A percentile compares a stretch with the other conserved stretches of the same genome.
Evolutionary conservation across 2,888 invertebrate species (phyloP).

Genomic region (Nipponacmea schrenckii): DNA sequence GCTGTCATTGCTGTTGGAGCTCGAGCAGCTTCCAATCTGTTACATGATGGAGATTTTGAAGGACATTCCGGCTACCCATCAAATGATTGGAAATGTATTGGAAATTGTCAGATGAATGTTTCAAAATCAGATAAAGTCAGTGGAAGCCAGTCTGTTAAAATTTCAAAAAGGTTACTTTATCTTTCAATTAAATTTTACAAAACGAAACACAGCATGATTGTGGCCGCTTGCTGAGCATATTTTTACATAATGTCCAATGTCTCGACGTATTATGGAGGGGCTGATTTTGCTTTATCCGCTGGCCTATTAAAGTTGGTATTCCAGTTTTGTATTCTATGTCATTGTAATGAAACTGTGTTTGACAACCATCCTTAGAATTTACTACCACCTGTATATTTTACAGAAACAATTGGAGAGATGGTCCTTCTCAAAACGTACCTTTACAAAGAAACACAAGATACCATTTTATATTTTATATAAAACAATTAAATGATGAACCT

Average conservation of each 20-base stretch:
- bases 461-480: slow-evolving; percentile 3
- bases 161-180: not conserved
- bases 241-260: no score
- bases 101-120: not conserved
- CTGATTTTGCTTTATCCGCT: no score
- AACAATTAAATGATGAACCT: not conserved
- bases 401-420: not conserved
- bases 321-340: no score
- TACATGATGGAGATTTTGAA: slow-evolving; percentile 1
- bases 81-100: not conserved
- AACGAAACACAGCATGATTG: no score
- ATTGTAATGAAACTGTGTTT: no score
- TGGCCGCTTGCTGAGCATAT: no score
- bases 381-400: no score
- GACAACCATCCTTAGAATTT: no score
- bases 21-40: not conserved
- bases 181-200: no score
- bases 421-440: slow-evolving; percentile 2
- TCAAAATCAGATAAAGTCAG: not conserved
- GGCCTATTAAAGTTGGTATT: no score
- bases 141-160: not conserved
- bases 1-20: not conserved
- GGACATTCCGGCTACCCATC: not conserved
- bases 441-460: slow-evolving; percentile 9
- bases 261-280: no score